phyloP scores from a whole-genome alignment of 2,113 vertebrate species.

The Jaculus jaculus region DNA sequence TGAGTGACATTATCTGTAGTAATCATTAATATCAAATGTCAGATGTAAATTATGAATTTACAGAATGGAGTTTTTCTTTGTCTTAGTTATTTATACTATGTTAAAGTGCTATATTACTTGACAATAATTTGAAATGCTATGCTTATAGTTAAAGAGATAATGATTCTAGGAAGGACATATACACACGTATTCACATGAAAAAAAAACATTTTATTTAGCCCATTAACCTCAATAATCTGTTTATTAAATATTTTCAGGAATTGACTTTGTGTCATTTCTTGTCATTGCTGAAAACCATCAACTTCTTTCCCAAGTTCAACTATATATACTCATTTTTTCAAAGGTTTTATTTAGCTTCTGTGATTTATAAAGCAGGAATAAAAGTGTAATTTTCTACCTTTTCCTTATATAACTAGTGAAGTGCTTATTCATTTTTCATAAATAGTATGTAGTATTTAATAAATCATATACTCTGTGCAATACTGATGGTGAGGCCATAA shows the following conservation, averaged over 20 bases:
- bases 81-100: not conserved
- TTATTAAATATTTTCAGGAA: not conserved
- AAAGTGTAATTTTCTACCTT: not conserved
- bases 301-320: not conserved
- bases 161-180: not conserved
- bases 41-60: not conserved
- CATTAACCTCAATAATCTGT: not conserved
- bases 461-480: not conserved
- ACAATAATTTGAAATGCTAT: not conserved
- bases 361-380: not conserved
- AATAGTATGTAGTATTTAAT: not conserved
- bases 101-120: not conserved
- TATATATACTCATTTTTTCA: not conserved
- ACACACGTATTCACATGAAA: too few relatives aligned
- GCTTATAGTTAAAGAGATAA: not conserved
- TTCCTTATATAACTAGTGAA: not conserved
- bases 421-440: not conserved
- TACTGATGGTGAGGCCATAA: not conserved
- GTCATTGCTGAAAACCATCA: not conserved
- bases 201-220: not conserved
- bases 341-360: not conserved
- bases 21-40: not conserved
- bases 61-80: not conserved
- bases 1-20: not conserved
- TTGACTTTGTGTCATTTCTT: not conserved